Evolutionary conservation across 2,113 vertebrate genomes (phyloP).

Genomic region (Macquaria ambigua): DNA sequence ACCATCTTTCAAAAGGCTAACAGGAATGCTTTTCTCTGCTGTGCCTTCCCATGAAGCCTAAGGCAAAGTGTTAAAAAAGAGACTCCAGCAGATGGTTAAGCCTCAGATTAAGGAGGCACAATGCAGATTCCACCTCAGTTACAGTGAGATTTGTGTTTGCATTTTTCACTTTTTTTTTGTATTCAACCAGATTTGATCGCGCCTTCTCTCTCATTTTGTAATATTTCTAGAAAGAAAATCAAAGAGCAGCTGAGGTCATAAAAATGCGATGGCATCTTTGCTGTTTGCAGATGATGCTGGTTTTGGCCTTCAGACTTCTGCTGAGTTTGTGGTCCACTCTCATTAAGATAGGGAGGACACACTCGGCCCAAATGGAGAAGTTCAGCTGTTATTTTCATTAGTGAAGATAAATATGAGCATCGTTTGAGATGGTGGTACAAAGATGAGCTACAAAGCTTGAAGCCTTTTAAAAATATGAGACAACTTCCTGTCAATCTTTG

Average conservation of each 20-base stretch:
- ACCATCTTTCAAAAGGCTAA: constrained; percentile 16
- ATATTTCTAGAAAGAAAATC: constrained; percentile 12
- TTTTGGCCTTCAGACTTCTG: neutral
- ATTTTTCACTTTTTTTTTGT: constrained; percentile 35
- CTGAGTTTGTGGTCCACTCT: neutral
- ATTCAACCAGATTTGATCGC: constrained; percentile 6
- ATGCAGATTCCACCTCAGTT: constrained; percentile 13
- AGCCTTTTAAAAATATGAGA: neutral
- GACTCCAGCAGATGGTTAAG: constrained; percentile 27
- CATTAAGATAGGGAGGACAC: neutral
- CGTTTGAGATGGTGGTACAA: neutral
- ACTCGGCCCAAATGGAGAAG: neutral
- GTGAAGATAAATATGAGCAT: neutral
- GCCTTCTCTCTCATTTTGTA: neutral
- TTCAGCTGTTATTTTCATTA: neutral
- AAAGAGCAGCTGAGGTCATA: constrained; percentile 8
- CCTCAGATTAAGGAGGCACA: constrained; percentile 30
- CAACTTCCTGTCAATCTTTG: neutral
- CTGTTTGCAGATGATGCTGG: neutral
- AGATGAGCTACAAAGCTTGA: constrained; percentile 7
- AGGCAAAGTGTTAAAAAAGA: constrained; percentile 27
- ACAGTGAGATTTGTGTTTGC: constrained; percentile 23
- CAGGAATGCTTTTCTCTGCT: constrained; percentile 18
- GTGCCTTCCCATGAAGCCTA: neutral
- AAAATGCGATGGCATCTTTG: neutral